Conservation (phyloP, 2,113 vertebrate genomes). For the Platysternon megacephalum region DNA sequence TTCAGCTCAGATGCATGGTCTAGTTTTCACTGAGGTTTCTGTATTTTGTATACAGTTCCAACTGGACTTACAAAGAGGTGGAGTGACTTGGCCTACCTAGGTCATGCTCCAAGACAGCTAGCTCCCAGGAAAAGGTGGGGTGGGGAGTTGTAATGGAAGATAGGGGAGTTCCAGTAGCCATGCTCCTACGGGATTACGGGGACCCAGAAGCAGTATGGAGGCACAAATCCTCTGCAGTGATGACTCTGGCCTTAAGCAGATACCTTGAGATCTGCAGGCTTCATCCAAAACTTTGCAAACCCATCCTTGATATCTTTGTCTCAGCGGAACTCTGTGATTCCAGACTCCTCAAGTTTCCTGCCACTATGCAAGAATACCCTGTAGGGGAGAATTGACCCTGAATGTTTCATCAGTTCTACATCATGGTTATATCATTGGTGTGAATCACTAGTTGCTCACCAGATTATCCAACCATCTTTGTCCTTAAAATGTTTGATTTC, state of each 20-base stretch:
- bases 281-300: background rate
- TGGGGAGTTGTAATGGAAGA: background rate
- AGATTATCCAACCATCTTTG: background rate
- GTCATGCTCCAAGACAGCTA: background rate
- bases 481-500: background rate
- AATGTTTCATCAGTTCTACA: background rate
- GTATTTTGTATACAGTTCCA: background rate
- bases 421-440: background rate
- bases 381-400: background rate
- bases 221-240: background rate
- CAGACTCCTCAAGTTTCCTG: background rate
- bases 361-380: background rate
- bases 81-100: background rate
- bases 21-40: background rate
- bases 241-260: background rate
- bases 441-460: background rate
- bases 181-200: background rate
- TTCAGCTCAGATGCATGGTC: background rate
- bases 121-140: conserved; percentile 23
- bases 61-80: background rate
- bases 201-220: background rate
- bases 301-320: background rate
- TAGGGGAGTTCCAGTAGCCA: background rate
- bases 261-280: background rate
- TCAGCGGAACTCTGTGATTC: background rate